phyloP scores from a whole-genome alignment of 2,113 vertebrate genomes.

The Butorides virescens region DNA sequence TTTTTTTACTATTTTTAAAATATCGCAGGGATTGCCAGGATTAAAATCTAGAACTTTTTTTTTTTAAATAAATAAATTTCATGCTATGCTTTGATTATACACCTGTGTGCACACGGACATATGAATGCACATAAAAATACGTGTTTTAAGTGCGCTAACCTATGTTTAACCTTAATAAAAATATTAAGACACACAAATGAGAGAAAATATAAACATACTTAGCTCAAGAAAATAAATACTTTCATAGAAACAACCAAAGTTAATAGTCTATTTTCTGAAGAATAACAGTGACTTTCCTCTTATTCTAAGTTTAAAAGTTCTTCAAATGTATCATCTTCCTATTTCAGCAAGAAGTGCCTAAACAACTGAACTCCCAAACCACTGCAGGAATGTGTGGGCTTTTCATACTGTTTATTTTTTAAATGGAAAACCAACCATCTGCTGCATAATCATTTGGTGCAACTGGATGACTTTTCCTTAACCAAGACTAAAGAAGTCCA shows the following conservation, averaged over 20 bases:
- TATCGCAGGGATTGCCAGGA: conserved; percentile 26
- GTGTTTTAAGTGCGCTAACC: background rate
- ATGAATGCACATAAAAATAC: conserved; percentile 20
- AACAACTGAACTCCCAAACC: background rate
- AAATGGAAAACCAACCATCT: background rate
- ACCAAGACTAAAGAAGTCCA: conserved; percentile 45
- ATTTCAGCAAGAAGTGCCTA: background rate
- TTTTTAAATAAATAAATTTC: background rate
- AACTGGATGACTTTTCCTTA: conserved; percentile 33
- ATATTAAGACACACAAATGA: conserved; percentile 30
- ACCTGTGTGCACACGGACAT: background rate
- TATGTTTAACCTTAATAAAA: background rate
- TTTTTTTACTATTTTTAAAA: background rate
- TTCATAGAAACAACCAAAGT: background rate
- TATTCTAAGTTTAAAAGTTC: background rate
- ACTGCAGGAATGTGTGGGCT: background rate
- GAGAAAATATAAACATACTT: conserved; percentile 55
- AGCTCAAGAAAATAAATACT: background rate
- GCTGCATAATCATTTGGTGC: conserved; percentile 28
- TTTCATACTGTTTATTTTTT: background rate
- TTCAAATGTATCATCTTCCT: background rate
- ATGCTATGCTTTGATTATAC: conserved; percentile 2
- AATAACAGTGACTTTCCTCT: background rate
- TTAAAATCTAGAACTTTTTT: background rate
- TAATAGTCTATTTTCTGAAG: background rate